Evolutionary conservation across 2,888 invertebrate genomes (phyloP), one percentile per base, ranked within the genome.

Genomic region (Troglohyphantes excavatus): DNA sequence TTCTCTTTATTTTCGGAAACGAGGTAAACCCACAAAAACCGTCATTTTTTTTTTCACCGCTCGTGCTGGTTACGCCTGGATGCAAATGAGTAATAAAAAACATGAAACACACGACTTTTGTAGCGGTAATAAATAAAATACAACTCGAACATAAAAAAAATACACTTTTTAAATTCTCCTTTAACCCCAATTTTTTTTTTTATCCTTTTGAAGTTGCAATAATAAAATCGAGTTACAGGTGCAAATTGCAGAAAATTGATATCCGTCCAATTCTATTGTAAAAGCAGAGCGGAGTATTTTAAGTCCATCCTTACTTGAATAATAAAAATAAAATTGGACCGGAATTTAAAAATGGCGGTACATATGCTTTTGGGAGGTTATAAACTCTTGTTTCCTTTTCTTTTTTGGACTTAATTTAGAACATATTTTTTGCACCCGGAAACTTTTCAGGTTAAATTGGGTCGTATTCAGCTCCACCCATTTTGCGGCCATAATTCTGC

Each of bases 241-340:
- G 33, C 9, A 33, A 33, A 33, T 53, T n/a, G 2, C 17, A 11
- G 17, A 5, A 53, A 53, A n/a, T 1, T 17, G 53, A 53, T 5
- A 13, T 53, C 17, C n/a, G n/a, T n/a, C 21, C 53, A 68, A 68
- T 81, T 82, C 72, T 82, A 68, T 82, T 70, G 82, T 82, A 19
- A 27, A 21, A 53, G 13, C 21, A 21, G 43, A 79, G 67, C 67
- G 43, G 29, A 26, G 65, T 68, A 19, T 13, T 46, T n/a, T 68
- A 67, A 2, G 43, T 33, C 1, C 2, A 26, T 68, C 26, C 19
- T 53, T 21, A 29, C 33, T 11, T 11, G 27, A 78, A 43, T 78
- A 26, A 2, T 33, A 33, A 33, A 33, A 33, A 33, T 33, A 33
- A 33, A 3, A 33, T 33, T 33, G 3, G 33, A 33, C 33, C 33